A percentile compares a stretch with the other conserved stretches of the same genome.
phyloP scores from a whole-genome alignment of 2,888 invertebrate genomes.

The Odontocerum albicorne region DNA sequence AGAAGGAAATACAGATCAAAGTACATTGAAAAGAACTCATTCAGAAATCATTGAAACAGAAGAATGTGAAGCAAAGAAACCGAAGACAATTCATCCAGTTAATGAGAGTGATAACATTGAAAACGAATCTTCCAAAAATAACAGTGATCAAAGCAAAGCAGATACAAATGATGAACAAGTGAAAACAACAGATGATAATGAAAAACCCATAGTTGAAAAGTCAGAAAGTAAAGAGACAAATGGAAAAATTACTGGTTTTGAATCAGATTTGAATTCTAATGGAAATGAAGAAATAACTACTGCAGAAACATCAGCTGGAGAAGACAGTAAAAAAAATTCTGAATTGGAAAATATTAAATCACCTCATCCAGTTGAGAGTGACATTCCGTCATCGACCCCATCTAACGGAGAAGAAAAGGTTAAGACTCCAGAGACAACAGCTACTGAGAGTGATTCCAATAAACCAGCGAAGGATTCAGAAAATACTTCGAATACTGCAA shows the following conservation, averaged over 20 bases:
- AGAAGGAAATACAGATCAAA: slow-evolving; percentile 39
- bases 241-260: no score
- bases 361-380: not conserved
- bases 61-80: slow-evolving; percentile 47
- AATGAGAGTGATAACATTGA: slow-evolving; percentile 9
- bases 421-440: slow-evolving; percentile 2
- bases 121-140: slow-evolving; percentile 43
- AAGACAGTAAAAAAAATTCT: slow-evolving; percentile 12
- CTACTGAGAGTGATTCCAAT: slow-evolving; percentile 8
- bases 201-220: no score
- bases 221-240: no score
- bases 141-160: not conserved
- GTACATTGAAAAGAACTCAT: slow-evolving; percentile 42
- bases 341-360: not conserved
- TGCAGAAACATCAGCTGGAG: not conserved
- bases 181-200: slow-evolving; percentile 40
- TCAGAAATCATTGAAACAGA: slow-evolving; percentile 35
- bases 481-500: slow-evolving; percentile 48
- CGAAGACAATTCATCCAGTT: slow-evolving; percentile 6
- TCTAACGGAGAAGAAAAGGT: not conserved
- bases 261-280: no score
- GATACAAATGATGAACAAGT: not conserved
- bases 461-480: slow-evolving; percentile 40
- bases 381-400: not conserved
- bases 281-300: no score